Percentiles rank a stretch among this genome's conserved stretches.
Evolutionary conservation across 2,797 vertebrate species (phyloP).

Genomic region (Pipistrellus pygmaeus): DNA sequence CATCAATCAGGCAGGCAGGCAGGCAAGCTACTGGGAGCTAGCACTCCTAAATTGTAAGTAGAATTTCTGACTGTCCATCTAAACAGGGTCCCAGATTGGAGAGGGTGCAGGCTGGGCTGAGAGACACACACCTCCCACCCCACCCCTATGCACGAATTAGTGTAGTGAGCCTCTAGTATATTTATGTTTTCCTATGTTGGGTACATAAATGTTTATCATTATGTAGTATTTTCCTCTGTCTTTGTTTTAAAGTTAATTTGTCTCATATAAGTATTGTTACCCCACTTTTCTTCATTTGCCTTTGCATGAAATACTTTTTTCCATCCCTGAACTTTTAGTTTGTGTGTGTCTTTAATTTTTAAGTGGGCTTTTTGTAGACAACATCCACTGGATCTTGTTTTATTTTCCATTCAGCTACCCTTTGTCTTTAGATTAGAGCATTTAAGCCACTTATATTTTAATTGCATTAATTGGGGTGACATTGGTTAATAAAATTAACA

Average conservation of each 20-base stretch:
- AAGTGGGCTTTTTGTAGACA: neutral
- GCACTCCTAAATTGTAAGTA: too few species aligned
- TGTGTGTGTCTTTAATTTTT: neutral
- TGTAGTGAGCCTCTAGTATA: too few species aligned
- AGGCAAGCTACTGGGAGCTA: too few species aligned
- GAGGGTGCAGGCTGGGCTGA: too few species aligned
- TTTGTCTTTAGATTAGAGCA: neutral
- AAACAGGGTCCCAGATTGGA: too few species aligned
- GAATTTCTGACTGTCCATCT: too few species aligned
- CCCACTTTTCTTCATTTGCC: neutral
- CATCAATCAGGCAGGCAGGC: too few species aligned
- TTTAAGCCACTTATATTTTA: neutral
- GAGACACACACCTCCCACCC: too few species aligned
- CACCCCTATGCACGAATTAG: too few species aligned
- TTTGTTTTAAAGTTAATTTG: neutral
- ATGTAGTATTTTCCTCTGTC: neutral
- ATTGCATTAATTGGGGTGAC: neutral
- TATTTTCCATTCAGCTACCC: neutral
- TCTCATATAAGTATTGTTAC: neutral
- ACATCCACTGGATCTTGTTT: neutral
- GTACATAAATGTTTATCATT: neutral
- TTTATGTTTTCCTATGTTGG: neutral
- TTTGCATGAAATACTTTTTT: neutral
- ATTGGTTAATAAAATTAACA: neutral
- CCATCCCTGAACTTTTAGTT: neutral